Conservation (phyloP, 2,797 vertebrate species). For the Nothura maculosa region DNA sequence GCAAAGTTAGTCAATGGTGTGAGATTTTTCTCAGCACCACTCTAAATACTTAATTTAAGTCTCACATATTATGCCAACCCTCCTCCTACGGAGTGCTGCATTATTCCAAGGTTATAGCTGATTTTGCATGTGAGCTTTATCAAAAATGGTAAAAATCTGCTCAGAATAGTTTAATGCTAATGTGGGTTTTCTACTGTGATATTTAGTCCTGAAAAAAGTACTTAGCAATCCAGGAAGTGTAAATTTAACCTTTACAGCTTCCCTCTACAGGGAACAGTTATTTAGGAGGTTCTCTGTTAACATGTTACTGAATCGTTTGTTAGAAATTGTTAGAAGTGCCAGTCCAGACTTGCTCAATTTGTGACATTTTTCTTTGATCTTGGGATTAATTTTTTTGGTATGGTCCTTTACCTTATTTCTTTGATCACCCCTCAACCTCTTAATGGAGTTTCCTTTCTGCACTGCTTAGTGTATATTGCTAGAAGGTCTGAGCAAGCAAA, state of each 20-base stretch:
- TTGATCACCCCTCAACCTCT: constrained; percentile 25
- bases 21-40: not conserved
- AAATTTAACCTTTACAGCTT: not conserved
- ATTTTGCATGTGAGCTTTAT: not conserved
- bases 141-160: not conserved
- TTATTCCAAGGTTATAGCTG: not conserved
- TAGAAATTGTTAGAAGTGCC: constrained; percentile 42
- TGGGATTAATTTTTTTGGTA: constrained; percentile 49
- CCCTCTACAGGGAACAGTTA: not conserved
- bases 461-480: not conserved
- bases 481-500: constrained; percentile 19
- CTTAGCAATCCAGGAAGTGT: not conserved
- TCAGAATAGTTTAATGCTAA: not conserved
- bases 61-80: not conserved
- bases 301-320: not conserved
- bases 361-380: constrained; percentile 37
- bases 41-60: not conserved
- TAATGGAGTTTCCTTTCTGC: not conserved
- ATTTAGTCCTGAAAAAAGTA: not conserved
- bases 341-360: constrained; percentile 44
- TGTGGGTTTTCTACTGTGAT: not conserved
- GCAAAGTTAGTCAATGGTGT: not conserved
- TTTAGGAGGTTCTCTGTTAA: not conserved
- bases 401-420: not conserved
- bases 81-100: not conserved